phyloP scores from a whole-genome alignment of 2,113 vertebrate genomes.

The Heterocephalus glaber region DNA sequence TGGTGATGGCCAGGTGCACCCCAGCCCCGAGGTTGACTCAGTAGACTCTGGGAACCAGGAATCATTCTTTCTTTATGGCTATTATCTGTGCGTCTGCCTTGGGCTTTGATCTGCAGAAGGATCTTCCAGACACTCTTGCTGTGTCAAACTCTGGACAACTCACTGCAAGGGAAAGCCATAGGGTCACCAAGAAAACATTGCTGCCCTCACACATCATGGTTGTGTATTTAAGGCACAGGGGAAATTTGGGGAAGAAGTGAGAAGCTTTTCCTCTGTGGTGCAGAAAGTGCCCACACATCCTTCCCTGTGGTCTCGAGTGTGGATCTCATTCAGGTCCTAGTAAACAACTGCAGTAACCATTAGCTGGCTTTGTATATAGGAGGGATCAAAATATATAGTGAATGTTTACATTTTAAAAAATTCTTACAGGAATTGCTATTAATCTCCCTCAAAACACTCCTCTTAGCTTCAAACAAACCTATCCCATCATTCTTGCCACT shows the following conservation, averaged over 20 bases:
- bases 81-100: background rate
- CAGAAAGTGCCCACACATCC: rapidly evolving
- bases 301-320: rapidly evolving
- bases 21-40: rapidly evolving
- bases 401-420: background rate
- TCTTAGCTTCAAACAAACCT: background rate
- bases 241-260: background rate
- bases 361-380: background rate
- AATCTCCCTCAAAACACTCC: background rate
- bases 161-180: background rate
- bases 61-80: background rate
- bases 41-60: background rate
- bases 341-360: rapidly evolving
- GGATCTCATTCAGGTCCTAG: background rate
- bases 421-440: background rate
- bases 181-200: background rate
- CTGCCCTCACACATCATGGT: background rate
- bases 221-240: background rate
- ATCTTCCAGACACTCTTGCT: background rate
- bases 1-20: background rate
- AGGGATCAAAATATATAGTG: background rate
- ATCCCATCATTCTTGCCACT: background rate
- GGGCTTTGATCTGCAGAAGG: background rate
- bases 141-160: background rate
- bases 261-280: rapidly evolving